Evolutionary conservation across 1,140 invertebrate genomes (phyloP).

Genomic region (Euura saliciscinereae): DNA sequence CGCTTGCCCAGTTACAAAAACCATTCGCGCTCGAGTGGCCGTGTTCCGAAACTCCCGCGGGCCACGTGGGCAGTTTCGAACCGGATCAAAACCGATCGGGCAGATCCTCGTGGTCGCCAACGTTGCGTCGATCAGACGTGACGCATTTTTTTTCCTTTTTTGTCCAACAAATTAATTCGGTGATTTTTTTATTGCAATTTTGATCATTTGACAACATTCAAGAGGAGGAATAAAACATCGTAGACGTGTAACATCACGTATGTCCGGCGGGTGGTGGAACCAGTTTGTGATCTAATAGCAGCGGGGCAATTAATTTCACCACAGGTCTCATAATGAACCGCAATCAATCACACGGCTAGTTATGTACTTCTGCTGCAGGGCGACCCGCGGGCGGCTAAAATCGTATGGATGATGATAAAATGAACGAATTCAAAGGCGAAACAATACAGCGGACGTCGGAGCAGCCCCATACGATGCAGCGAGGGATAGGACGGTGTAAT

Average conservation of each 20-base stretch:
- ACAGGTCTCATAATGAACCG: slow-evolving; percentile 50
- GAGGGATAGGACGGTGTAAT: slow-evolving; percentile 35
- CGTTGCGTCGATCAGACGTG: slow-evolving; percentile 25
- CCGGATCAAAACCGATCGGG: neutral
- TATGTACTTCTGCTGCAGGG: neutral
- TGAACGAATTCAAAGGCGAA: neutral
- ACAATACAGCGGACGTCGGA: slow-evolving; percentile 21
- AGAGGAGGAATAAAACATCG: too few species aligned
- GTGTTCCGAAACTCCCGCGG: slow-evolving; percentile 44
- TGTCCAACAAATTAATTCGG: too few species aligned
- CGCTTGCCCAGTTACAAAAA: slow-evolving; percentile 60
- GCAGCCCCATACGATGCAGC: slow-evolving; percentile 21
- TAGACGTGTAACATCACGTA: slow-evolving; percentile 20
- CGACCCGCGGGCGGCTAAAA: neutral
- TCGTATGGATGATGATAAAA: neutral
- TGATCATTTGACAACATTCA: too few species aligned
- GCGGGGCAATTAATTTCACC: slow-evolving; percentile 51
- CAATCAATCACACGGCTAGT: slow-evolving; percentile 45
- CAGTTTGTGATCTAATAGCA: slow-evolving; percentile 38
- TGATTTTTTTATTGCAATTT: too few species aligned
- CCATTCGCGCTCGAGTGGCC: slow-evolving; percentile 59
- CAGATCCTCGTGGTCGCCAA: neutral
- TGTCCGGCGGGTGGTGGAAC: slow-evolving; percentile 32
- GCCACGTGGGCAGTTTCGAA: neutral
- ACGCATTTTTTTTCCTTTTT: neutral